Conservation (phyloP, 2,113 vertebrate genomes). For the Scomber colias region DNA sequence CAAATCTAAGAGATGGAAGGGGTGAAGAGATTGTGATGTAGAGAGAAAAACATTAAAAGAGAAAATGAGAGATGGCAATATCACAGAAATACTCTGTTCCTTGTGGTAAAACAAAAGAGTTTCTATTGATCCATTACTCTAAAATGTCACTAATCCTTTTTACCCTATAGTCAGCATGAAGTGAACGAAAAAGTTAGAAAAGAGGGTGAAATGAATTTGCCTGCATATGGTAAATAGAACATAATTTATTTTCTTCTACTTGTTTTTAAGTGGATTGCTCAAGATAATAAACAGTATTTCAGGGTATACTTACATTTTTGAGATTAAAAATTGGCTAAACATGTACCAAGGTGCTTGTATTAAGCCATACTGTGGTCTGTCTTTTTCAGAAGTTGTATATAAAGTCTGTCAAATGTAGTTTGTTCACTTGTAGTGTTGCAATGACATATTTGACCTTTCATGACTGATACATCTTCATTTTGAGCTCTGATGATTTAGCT, state of each 20-base stretch:
- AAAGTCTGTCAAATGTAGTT: too few relatives aligned
- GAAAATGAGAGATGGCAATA: slow-evolving; percentile 33
- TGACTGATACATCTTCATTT: too few relatives aligned
- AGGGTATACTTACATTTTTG: too few relatives aligned
- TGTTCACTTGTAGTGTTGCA: too few relatives aligned
- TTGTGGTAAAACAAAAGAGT: slow-evolving; percentile 20
- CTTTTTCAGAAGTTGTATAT: too few relatives aligned
- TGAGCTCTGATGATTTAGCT: too few relatives aligned
- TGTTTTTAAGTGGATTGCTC: not conserved
- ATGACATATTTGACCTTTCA: too few relatives aligned
- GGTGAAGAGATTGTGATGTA: slow-evolving; percentile 16
- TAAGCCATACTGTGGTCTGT: too few relatives aligned
- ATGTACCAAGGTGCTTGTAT: too few relatives aligned
- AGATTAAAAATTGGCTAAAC: too few relatives aligned
- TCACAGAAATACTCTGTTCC: slow-evolving; percentile 22
- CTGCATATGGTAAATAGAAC: not conserved
- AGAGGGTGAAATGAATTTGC: slow-evolving; percentile 23
- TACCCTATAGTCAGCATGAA: slow-evolving; percentile 25
- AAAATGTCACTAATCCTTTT: slow-evolving; percentile 50
- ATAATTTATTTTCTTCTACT: too few relatives aligned
- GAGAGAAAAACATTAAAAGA: slow-evolving; percentile 37
- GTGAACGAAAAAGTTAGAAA: not conserved
- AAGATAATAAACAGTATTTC: too few relatives aligned
- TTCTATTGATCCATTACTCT: slow-evolving; percentile 53
- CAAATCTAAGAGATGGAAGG: not conserved